phyloP scores from a whole-genome alignment of 2,888 invertebrate genomes.

The Andrena minutula region DNA sequence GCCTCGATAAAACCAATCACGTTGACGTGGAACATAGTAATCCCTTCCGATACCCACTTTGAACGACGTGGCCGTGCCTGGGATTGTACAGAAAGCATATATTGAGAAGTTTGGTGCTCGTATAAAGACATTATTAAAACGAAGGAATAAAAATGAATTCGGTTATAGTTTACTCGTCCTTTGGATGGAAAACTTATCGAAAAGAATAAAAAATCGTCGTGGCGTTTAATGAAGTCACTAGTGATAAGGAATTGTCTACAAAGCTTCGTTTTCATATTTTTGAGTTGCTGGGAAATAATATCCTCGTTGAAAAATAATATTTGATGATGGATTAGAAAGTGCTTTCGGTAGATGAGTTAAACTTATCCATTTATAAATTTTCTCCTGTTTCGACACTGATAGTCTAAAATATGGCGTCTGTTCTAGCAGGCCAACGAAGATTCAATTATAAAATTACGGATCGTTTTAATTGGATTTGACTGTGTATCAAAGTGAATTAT shows the following conservation, averaged over 20 bases:
- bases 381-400: no score
- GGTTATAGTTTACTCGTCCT: no score
- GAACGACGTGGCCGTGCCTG: not conserved
- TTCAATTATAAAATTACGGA: conserved; percentile 28
- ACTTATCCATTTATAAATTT: no score
- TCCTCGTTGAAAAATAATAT: no score
- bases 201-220: not conserved
- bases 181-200: not conserved
- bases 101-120: not conserved
- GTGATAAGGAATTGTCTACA: not conserved
- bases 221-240: not conserved
- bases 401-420: not conserved
- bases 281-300: no score
- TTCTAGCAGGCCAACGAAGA: conserved; percentile 25
- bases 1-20: not conserved
- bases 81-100: not conserved
- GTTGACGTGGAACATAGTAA: not conserved
- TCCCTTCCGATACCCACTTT: not conserved
- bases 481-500: conserved; percentile 30
- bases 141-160: no score
- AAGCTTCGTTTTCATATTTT: not conserved
- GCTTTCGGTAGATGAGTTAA: no score
- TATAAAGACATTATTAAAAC: no score
- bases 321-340: no score
- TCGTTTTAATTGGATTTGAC: conserved; percentile 30